Conservation (phyloP, 2,888 invertebrate genomes). For the Oligia fasciuncula region DNA sequence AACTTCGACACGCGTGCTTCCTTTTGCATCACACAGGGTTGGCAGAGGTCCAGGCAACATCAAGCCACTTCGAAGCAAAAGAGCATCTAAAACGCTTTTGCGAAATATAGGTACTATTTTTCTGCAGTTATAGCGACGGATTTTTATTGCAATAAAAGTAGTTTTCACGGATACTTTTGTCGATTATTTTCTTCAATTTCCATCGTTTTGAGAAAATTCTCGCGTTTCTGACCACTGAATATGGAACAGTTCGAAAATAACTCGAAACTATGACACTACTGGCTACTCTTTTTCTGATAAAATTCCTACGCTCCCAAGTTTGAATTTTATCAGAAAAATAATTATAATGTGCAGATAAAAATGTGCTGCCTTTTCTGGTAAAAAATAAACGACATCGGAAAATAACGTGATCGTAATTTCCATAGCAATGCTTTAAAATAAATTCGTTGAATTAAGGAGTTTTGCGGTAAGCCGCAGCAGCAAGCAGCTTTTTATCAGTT, state of each 20-base stretch:
- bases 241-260: neutral
- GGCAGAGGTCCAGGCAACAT: conserved; percentile 49
- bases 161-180: neutral
- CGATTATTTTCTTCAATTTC: neutral
- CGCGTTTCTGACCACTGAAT: neutral
- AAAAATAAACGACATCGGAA: neutral
- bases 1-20: conserved; percentile 20
- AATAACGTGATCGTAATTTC: neutral
- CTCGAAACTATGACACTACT: neutral
- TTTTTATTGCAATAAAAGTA: conserved; percentile 26
- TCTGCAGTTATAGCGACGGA: conserved; percentile 8
- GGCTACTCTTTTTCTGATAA: neutral
- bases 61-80: conserved; percentile 39
- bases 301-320: neutral
- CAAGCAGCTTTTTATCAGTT: neutral
- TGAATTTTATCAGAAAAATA: neutral
- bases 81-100: conserved; percentile 43
- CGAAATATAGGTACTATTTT: conserved; percentile 24
- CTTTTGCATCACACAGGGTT: conserved; percentile 40
- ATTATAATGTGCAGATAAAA: neutral
- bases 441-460: too few species aligned
- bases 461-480: neutral
- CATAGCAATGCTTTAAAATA: neutral
- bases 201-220: conserved; percentile 1
- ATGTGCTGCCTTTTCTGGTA: neutral